Evolutionary conservation across 1,140 invertebrate species (phyloP).

Genomic region (Tenebrio molitor): DNA sequence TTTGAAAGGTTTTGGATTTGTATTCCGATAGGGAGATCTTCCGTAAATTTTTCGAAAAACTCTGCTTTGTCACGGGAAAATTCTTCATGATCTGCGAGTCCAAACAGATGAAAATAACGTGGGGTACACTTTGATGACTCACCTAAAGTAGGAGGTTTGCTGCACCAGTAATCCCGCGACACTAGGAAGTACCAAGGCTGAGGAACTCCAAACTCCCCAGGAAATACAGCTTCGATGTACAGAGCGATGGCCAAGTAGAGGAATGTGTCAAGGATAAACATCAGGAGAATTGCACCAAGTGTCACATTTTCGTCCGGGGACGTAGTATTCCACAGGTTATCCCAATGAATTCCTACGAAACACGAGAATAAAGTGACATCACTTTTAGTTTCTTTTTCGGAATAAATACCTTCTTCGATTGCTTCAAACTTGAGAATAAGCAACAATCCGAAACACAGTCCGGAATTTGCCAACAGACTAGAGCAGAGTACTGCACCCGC

Average conservation of each 20-base stretch:
- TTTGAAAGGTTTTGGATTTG: constrained; percentile 76
- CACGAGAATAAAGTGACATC: too few relatives aligned
- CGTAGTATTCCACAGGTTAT: constrained; percentile 75
- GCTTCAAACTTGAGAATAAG: too few relatives aligned
- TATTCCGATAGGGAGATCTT: constrained; percentile 71
- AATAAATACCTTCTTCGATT: too few relatives aligned
- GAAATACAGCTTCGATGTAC: constrained; percentile 81
- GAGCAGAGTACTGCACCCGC: too few relatives aligned
- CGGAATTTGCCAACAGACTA: too few relatives aligned
- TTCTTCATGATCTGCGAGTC: too few relatives aligned
- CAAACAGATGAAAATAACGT: too few relatives aligned
- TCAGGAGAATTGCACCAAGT: constrained; percentile 75
- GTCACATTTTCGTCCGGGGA: constrained; percentile 80
- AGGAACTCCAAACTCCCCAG: constrained; percentile 79
- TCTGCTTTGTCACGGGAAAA: too few relatives aligned
- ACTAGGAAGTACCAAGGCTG: constrained; percentile 83
- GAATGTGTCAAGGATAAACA: constrained; percentile 76
- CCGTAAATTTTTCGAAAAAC: constrained; percentile 53
- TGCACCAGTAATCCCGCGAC: too few relatives aligned
- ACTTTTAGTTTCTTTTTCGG: too few relatives aligned
- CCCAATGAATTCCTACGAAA: constrained; percentile 81
- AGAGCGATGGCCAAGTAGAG: constrained; percentile 78
- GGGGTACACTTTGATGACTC: too few relatives aligned
- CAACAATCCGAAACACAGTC: too few relatives aligned
- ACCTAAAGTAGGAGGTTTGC: constrained; percentile 69